Evolutionary conservation across 1,140 invertebrate species (phyloP).

Genomic region (Popillia japonica): DNA sequence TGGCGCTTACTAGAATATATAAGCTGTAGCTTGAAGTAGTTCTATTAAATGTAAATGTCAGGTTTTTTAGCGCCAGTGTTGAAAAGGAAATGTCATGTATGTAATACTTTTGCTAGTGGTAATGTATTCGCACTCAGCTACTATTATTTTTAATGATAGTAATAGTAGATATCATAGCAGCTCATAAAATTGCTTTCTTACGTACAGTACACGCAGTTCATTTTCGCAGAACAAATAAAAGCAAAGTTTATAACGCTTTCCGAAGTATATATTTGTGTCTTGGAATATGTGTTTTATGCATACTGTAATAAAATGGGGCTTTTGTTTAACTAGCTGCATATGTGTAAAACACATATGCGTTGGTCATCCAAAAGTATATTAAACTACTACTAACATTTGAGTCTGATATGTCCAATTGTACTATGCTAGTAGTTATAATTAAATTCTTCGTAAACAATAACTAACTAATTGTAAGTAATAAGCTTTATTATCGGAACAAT

Average conservation of each 20-base stretch:
- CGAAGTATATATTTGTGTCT: background rate
- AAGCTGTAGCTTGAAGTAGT: background rate
- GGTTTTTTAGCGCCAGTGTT: slow-evolving; percentile 19
- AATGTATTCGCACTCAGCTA: background rate
- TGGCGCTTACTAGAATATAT: background rate
- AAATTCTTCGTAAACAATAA: too few relatives aligned
- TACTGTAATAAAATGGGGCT: too few relatives aligned
- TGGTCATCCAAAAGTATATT: too few relatives aligned
- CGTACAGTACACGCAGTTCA: background rate
- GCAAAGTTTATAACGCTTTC: background rate
- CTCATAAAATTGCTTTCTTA: background rate
- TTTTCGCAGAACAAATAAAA: background rate
- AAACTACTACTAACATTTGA: too few relatives aligned
- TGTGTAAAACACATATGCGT: too few relatives aligned
- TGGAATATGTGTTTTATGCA: background rate
- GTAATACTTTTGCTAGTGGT: background rate
- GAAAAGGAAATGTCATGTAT: slow-evolving; percentile 29
- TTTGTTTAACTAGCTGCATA: too few relatives aligned
- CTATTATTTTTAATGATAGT: background rate
- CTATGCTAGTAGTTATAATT: too few relatives aligned
- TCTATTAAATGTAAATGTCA: slow-evolving; percentile 21
- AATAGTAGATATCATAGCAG: background rate
- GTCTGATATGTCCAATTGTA: too few relatives aligned
- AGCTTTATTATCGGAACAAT: too few relatives aligned
- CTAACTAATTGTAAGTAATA: too few relatives aligned